Evolutionary conservation across 2,797 vertebrate genomes (phyloP).

Genomic region (Mormyrus proboscirostris): DNA sequence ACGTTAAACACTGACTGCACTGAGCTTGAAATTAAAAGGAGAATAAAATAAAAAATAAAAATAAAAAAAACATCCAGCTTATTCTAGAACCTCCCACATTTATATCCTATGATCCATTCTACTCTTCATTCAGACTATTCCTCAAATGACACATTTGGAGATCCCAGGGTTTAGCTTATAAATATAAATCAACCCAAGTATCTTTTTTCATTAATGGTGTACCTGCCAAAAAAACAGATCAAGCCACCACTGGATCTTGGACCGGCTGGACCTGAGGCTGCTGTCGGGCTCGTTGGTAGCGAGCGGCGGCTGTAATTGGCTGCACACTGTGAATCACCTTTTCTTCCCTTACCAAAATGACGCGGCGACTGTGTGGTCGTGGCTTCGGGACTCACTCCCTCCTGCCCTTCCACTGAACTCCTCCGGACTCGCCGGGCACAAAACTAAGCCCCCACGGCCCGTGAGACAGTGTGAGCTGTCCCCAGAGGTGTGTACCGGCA

Average conservation of each 20-base stretch:
- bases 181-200: background rate
- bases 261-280: background rate
- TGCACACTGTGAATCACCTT: background rate
- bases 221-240: background rate
- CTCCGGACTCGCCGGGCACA: background rate
- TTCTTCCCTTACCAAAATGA: background rate
- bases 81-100: background rate
- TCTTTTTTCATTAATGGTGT: background rate
- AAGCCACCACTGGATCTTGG: background rate
- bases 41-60: background rate
- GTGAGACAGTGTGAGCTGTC: background rate
- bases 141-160: background rate
- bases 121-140: background rate
- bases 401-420: background rate
- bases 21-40: slow-evolving; percentile 2
- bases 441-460: background rate
- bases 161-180: background rate
- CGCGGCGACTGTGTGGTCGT: background rate
- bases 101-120: background rate
- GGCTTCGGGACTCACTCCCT: background rate
- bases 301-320: background rate
- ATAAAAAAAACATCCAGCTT: background rate
- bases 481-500: background rate
- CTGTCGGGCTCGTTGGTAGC: background rate
- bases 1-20: background rate